These are phyloP conservation scores for Antedon mediterranea DNA, from an alignment of 53 echinoderm and acorn worm species.

Conservation along the genomic window DNA sequence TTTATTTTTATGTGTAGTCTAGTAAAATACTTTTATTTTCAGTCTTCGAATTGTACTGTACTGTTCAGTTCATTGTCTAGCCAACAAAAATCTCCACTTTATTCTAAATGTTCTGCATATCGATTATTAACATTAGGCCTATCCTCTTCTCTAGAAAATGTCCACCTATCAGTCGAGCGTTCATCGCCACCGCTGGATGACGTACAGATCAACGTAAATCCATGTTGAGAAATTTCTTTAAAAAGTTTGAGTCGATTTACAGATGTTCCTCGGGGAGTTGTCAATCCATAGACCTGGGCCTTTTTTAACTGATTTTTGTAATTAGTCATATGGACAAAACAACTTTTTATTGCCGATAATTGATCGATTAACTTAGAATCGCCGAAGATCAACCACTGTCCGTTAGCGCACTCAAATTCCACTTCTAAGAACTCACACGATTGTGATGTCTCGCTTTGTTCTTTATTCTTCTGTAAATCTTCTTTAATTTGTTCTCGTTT, in stretches of 20 bases:
- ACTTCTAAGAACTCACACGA: slow-evolving; percentile 82
- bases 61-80: not conserved
- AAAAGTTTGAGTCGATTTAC: slow-evolving; percentile 64
- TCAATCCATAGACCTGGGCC: slow-evolving; percentile 76
- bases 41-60: too few relatives aligned
- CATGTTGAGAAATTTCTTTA: slow-evolving; percentile 50
- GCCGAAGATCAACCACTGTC: slow-evolving; percentile 75
- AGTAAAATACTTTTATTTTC: too few relatives aligned
- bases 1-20: too few relatives aligned
- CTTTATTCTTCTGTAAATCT: slow-evolving; percentile 16
- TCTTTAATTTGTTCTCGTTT: slow-evolving; percentile 4
- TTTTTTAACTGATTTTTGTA: slow-evolving; percentile 34
- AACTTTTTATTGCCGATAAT: slow-evolving; percentile 49
- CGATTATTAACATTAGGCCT: too few relatives aligned
- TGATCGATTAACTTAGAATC: slow-evolving; percentile 50
- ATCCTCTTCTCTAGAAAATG: slow-evolving; percentile 36
- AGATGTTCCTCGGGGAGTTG: slow-evolving; percentile 59
- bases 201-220: slow-evolving; percentile 51
- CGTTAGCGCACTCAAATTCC: slow-evolving; percentile 81
- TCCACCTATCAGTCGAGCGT: slow-evolving; percentile 82
- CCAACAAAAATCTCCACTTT: not conserved
- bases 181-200: slow-evolving; percentile 92
- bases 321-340: slow-evolving; percentile 35
- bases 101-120: too few relatives aligned
- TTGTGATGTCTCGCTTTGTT: slow-evolving; percentile 11